These are phyloP conservation scores for Merops nubicus DNA, from an alignment of 2,113 vertebrate species.

Conservation along the genomic window DNA sequence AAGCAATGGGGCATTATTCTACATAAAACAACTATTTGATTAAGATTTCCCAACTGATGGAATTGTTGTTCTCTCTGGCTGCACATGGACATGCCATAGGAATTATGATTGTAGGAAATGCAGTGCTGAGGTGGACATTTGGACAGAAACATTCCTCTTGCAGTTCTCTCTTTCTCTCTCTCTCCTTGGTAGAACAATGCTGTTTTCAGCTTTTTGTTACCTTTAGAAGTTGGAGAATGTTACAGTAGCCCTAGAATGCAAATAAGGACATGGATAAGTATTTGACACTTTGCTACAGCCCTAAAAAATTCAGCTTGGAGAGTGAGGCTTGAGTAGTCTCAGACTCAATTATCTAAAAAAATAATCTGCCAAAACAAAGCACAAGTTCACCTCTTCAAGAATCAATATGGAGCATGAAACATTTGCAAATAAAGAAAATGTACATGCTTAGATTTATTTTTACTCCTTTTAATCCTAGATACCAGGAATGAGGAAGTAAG, in stretches of 20 bases:
- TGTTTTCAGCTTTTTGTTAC: not conserved
- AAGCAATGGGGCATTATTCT: not conserved
- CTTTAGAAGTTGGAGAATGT: not conserved
- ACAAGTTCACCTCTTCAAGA: not conserved
- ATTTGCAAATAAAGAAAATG: not conserved
- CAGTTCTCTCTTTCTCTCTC: not conserved
- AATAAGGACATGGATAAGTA: not conserved
- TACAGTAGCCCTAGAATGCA: not conserved
- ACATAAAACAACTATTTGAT: not conserved
- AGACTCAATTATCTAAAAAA: not conserved
- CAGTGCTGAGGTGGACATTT: not conserved
- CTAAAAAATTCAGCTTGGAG: not conserved
- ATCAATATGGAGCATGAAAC: not conserved
- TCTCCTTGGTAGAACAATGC: fast-evolving
- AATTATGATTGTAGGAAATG: no score
- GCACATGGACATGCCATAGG: not conserved
- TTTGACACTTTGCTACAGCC: not conserved
- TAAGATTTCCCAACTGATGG: not conserved
- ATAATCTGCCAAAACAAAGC: not conserved
- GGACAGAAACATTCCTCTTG: not conserved
- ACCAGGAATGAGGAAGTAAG: not conserved
- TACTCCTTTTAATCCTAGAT: not conserved
- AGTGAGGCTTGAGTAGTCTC: not conserved
- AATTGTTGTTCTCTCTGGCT: not conserved
- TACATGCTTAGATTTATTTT: not conserved